Conservation (phyloP, 2,113 vertebrate genomes). For the Crypturellus undulatus region DNA sequence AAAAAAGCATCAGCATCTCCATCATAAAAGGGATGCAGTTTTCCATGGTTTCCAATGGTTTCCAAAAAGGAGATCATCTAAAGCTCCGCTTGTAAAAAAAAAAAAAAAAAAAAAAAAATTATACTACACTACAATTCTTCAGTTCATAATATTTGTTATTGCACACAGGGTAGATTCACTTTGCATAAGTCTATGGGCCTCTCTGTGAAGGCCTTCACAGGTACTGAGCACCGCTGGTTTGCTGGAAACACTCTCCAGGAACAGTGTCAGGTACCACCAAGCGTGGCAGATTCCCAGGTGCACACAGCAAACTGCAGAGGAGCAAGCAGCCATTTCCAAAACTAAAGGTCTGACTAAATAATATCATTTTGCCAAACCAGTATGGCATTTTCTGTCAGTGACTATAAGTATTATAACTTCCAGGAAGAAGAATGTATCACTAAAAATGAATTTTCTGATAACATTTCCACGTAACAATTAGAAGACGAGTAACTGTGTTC, state of each 20-base stretch:
- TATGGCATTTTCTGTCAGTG: background rate
- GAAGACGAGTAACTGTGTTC: background rate
- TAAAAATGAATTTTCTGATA: background rate
- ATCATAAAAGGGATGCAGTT: background rate
- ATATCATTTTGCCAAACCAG: background rate
- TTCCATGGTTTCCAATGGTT: background rate
- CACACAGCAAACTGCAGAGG: background rate
- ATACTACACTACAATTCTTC: background rate
- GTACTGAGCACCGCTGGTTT: fast-evolving
- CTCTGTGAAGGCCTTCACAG: background rate
- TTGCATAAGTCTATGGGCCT: background rate
- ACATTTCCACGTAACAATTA: background rate
- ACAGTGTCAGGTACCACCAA: too few species aligned
- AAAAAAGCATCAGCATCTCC: background rate
- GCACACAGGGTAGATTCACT: fast-evolving
- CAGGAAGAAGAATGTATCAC: background rate
- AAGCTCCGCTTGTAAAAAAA: background rate
- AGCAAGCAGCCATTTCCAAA: background rate
- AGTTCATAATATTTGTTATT: background rate
- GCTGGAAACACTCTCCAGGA: background rate
- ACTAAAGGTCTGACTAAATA: background rate
- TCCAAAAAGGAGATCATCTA: background rate
- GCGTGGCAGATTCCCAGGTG: background rate
- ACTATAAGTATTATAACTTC: background rate
- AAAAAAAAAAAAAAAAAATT: background rate